Evolutionary conservation across 2,888 invertebrate species (phyloP), one percentile per base, ranked within the genome.

Genomic region (Drosophila planitibia): DNA sequence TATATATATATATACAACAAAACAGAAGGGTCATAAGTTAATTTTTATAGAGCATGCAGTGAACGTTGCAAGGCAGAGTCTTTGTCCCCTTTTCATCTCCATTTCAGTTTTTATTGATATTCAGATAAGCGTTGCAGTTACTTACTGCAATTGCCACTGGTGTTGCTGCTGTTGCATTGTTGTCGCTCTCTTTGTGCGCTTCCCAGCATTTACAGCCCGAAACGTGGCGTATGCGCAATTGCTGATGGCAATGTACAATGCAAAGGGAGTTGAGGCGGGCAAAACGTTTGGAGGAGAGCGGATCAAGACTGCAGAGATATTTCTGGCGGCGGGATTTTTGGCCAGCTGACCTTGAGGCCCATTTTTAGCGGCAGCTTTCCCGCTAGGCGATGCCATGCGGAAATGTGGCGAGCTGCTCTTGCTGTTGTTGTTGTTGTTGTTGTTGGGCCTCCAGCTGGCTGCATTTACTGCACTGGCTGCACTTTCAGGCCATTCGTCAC

Each of bases 401-500:
- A 83, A 83, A 83, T 83, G 74, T 72, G 53, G 71, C 37, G n/a
- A 47, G 44, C 22, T 49, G 37, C 28, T 52, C 59, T 28, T 49
- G 69, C 33, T 51, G 72, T 47, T 63, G 60, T 28, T 66, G 51
- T 32, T 33, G 55, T n/a, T 25, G 25, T 25, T 60, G 65, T 51
- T 39, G 70, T 39, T 66, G 70, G 60, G 68, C 74, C 69, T 67
- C 61, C 62, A 72, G 63, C 71, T 47, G 72, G 83, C 85, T 69
- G 85, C 79, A 81, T 61, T 85, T 71, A 74, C 76, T 85, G 85
- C 85, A 85, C 84, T 85, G 72, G 75, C 79, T 85, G 85, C 85
- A 85, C 84, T 85, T 85, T 81, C 81, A 85, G 89, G 85, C 85
- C 85, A 85, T 72, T 89, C 85, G 85, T 89, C 85, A 85, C 85